Evolutionary conservation across 2,113 vertebrate genomes (phyloP).

Genomic region (Mormoops blainvillei): DNA sequence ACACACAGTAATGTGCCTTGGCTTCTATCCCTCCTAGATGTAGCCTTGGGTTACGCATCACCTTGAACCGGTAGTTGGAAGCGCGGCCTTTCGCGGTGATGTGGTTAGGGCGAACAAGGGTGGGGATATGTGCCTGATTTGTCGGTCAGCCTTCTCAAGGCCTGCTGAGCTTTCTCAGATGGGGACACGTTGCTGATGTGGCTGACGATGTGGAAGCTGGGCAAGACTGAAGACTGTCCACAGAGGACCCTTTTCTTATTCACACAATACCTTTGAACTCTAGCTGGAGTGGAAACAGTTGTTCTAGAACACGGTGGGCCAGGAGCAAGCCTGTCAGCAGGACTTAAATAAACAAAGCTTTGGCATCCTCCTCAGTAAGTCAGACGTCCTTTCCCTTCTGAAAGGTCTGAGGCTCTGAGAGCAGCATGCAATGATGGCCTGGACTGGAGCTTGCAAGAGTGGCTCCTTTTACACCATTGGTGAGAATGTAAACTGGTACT

Average conservation of each 20-base stretch:
- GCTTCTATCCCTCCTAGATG: not conserved
- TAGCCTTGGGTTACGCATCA: not conserved
- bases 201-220: not conserved
- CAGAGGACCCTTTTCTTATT: not conserved
- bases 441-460: not conserved
- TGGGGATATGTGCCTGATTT: not conserved
- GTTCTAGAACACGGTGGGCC: not conserved
- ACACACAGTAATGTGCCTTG: not conserved
- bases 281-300: constrained; percentile 5
- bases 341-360: not conserved
- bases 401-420: not conserved
- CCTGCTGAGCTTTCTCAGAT: not conserved
- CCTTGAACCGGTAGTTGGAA: not conserved
- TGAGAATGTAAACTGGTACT: not conserved
- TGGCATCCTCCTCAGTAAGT: not conserved
- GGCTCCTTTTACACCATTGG: not conserved
- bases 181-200: not conserved
- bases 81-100: not conserved
- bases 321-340: not conserved
- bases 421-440: not conserved
- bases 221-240: not conserved
- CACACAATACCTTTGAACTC: not conserved
- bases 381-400: not conserved
- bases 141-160: not conserved
- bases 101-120: not conserved